Evolutionary conservation across 1,140 invertebrate genomes (phyloP).

Genomic region (Drosophila tani): DNA sequence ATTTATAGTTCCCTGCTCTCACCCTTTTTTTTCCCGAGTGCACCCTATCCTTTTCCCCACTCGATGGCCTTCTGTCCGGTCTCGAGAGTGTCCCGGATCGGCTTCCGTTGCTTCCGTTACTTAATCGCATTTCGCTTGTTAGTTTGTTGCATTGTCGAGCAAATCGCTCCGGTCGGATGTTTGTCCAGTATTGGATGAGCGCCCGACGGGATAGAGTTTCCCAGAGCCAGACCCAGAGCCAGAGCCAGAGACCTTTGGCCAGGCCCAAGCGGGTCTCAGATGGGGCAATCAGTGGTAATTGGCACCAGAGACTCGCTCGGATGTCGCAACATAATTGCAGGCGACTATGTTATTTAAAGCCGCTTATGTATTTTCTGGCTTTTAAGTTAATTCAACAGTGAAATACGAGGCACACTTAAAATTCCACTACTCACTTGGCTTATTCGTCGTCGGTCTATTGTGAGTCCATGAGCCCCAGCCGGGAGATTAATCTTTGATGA

Average conservation of each 20-base stretch:
- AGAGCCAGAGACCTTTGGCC: constrained; percentile 1
- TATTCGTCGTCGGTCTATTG: constrained; percentile 23
- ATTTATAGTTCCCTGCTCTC: no score
- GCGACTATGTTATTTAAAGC: constrained; percentile 30
- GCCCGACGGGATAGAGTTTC: constrained; percentile 33
- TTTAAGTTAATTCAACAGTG: constrained; percentile 34
- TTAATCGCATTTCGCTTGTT: constrained; percentile 69
- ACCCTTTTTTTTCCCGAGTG: constrained; percentile 1
- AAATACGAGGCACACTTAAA: constrained; percentile 18
- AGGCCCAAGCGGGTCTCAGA: neutral
- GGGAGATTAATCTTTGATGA: constrained; percentile 61
- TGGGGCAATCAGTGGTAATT: constrained; percentile 55
- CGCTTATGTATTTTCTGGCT: constrained; percentile 10
- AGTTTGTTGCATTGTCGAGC: constrained; percentile 62
- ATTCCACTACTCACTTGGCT: constrained; percentile 8
- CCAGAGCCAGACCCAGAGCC: neutral
- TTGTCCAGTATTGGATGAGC: constrained; percentile 42
- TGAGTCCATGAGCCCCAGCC: constrained; percentile 15
- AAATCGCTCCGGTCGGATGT: constrained; percentile 56
- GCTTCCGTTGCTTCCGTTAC: constrained; percentile 50
- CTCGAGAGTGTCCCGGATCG: constrained; percentile 3
- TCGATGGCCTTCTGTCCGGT: constrained; percentile 1
- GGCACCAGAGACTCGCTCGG: constrained; percentile 27
- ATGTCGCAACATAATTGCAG: constrained; percentile 34
- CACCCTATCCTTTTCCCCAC: constrained; percentile 1